Conservation (phyloP, 1,140 invertebrate species). For the Trichomalopsis sarcophagae region DNA sequence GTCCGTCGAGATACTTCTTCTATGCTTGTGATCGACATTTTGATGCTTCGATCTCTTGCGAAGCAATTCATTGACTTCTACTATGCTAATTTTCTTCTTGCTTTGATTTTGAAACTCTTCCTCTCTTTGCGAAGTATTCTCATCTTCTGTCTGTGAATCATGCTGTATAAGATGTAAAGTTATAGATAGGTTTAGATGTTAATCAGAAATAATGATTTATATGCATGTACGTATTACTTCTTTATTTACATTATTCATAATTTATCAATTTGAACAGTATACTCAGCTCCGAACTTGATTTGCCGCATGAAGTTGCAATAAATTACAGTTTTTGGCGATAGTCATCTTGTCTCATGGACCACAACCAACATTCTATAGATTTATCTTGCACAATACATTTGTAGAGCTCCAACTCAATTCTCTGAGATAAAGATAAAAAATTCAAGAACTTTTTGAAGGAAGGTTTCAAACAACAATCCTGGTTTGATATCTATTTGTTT, state of each 20-base stretch:
- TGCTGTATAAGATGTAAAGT: neutral
- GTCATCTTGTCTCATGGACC: constrained; percentile 19
- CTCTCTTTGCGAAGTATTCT: neutral
- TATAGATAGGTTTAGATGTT: neutral
- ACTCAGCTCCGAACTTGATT: neutral
- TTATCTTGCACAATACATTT: too few species aligned
- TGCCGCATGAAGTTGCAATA: constrained; percentile 4
- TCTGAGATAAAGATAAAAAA: too few species aligned
- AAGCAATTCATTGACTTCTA: neutral
- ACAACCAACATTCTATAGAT: constrained; percentile 14
- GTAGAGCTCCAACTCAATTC: too few species aligned
- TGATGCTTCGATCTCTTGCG: neutral
- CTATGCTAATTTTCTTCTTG: constrained; percentile 30
- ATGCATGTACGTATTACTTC: neutral
- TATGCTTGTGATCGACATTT: neutral
- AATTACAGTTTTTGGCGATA: constrained; percentile 17
- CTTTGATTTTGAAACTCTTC: neutral
- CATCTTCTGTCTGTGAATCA: neutral
- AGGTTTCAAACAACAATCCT: too few species aligned
- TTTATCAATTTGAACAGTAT: neutral
- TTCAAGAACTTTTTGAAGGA: too few species aligned
- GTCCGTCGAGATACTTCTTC: neutral
- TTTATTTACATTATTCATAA: neutral
- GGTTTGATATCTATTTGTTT: too few species aligned
- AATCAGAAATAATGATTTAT: neutral